Conservation (phyloP, 2,888 invertebrate species). For the Prosopocoilus inquinatus region DNA sequence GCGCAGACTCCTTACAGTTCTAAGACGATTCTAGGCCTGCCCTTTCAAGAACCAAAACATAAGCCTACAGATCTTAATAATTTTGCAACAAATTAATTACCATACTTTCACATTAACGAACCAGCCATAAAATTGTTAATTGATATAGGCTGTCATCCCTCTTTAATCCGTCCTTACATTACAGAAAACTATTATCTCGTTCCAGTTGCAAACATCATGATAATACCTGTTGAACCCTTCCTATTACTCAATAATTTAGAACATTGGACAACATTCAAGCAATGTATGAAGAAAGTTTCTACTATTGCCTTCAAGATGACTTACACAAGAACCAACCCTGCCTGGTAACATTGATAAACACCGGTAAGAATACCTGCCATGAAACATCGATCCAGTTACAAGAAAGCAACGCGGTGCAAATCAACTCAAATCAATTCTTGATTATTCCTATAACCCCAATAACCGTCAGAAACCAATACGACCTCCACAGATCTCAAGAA, state of each 20-base stretch:
- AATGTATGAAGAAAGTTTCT: background rate
- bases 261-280: slow-evolving; percentile 4
- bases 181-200: background rate
- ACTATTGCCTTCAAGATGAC: background rate
- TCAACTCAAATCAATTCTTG: background rate
- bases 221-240: slow-evolving; percentile 12
- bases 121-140: too few relatives aligned
- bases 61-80: too few relatives aligned
- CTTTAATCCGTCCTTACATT: too few relatives aligned
- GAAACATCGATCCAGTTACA: background rate
- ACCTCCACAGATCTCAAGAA: background rate
- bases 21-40: too few relatives aligned
- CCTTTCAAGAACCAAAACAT: too few relatives aligned
- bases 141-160: too few relatives aligned
- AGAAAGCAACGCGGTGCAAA: background rate
- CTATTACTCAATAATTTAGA: slow-evolving; percentile 4
- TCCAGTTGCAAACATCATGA: background rate
- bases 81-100: too few relatives aligned
- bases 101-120: too few relatives aligned
- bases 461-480: background rate
- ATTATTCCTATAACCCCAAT: background rate
- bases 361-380: slow-evolving; percentile 1
- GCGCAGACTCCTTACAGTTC: too few relatives aligned
- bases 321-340: background rate
- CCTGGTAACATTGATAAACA: background rate